These are phyloP conservation scores for Platypus cylindrus DNA, from an alignment of 2,888 invertebrate species.

Conservation along the genomic window DNA sequence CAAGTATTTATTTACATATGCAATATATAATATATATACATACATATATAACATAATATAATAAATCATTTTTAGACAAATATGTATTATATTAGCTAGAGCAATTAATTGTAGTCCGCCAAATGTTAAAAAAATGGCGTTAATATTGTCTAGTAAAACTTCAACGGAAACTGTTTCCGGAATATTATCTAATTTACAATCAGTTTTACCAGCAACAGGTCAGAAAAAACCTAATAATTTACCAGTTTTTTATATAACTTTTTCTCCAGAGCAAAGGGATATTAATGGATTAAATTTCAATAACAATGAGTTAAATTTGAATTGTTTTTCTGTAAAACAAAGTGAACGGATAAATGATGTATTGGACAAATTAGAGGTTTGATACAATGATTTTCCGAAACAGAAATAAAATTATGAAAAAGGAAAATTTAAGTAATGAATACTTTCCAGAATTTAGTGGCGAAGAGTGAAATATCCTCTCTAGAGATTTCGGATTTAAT, in stretches of 20 bases:
- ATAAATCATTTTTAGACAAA: conserved; percentile 25
- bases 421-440: not conserved
- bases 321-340: conserved; percentile 27
- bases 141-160: conserved; percentile 28
- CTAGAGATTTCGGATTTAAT: conserved; percentile 55
- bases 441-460: conserved; percentile 13
- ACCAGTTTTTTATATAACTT: not conserved
- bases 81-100: conserved; percentile 39
- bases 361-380: conserved; percentile 23
- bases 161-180: conserved; percentile 11
- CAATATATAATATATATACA: conserved; percentile 5
- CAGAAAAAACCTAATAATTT: not conserved
- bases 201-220: conserved; percentile 7
- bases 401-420: not conserved
- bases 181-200: conserved; percentile 7
- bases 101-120: conserved; percentile 37
- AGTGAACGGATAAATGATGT: conserved; percentile 26
- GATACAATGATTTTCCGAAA: conserved; percentile 1
- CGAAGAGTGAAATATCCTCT: conserved; percentile 36
- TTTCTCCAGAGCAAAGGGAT: no score
- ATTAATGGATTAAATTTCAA: no score
- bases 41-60: conserved; percentile 2
- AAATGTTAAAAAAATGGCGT: conserved; percentile 33
- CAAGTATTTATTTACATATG: conserved; percentile 25
- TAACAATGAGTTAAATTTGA: conserved; percentile 20